Evolutionary conservation across 1,140 invertebrate species (phyloP), one percentile per base, ranked within the genome.

Genomic region (Liolophura sinensis): DNA sequence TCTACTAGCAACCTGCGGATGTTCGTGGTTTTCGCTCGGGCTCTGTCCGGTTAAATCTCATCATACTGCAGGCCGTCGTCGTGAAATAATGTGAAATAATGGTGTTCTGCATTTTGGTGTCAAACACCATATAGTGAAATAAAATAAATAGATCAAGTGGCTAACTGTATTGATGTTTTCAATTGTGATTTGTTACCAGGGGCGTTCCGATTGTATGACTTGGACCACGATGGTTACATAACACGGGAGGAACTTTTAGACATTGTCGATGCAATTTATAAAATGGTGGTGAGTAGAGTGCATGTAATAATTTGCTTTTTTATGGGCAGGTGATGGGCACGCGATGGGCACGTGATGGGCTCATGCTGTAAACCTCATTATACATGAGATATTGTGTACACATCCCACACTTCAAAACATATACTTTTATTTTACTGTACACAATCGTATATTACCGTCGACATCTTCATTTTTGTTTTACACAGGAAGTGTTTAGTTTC

Each of bases 161-260:
- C 31, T 40, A 40, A 40, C n/a, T 50, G 49, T 52, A 52, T 5
- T n/a, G 51, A 24, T n/a, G 18, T 12, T 52, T 3, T 50, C 20
- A 20, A 22, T 40, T 60, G 56, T 74, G 78, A 69, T 72, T 68
- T 73, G 57, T 88, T 89, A 72, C 1, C 87, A 98, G 95, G 96
- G 96, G 95, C 95, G 25, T 98, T 98, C 85, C 90, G 93, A 77
- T 87, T 99, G 18, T 99, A 99, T 80, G 96, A 99, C 82, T 92
- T 98, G 27, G 96, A 98, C 87, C 97, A 97, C 84, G 96, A 98
- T 83, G 96, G 96, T 1, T 99, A 93, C 83, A 99, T 99, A 78
- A 98, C 96, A 12, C 88, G 95, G 65, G 93, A 96, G 68, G 96
- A 99, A 86, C 98, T 99, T 96, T 95, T 97, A 81, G 96, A 96